Base-by-base conservation (phyloP, 2,113 vertebrate species). In the Myodes glareolus region DNA sequence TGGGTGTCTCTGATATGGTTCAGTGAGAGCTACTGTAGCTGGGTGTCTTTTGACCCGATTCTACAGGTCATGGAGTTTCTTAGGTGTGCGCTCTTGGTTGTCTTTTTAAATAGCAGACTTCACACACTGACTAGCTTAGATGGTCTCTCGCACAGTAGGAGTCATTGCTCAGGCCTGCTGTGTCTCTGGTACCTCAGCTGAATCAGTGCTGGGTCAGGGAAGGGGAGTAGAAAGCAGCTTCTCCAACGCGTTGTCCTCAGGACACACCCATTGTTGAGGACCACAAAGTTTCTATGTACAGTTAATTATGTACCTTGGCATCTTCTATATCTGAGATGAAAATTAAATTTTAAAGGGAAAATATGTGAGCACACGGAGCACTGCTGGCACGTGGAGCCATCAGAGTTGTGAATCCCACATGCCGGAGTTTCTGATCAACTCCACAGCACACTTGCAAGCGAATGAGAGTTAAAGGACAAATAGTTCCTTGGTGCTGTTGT, bases 341-440 rank as follows among this genome's bases (percentile, higher is more conserved):
- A 33, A 92, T 45, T 75, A 7, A 84, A 11, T 94, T 84, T 45
- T 3, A 92, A 96, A 88, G 31, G 47, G 67, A 88, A 95, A 91
- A 47, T 21, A 50, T 19, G 25, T 1, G 67, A 70, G 4, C n/a
- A n/a, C 36, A 7, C 14, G 52, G 87, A 52, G 65, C 13, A 58
- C 5, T 1, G 55, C 19, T 58, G 55, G 55, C 55, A 21, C 19
- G 5, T 29, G 67, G 84, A 52, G 50, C 13, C 50, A 5, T 88
- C 25, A 77, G 13, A 47, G 5, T 86, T 73, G 9, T 4, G 45
- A 92, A 27, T 14, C 11, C 61, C 45, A 67, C 39, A 58, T 2
- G 63, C 77, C 45, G 10, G 14, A 80, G 36, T 27, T 82, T 91
- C 67, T 92, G 72, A 39, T 70, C 90, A 67, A 65, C 23, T 73